Evolutionary conservation across 1,140 invertebrate species (phyloP), one percentile per base, ranked within the genome.

Genomic region (Aphaenogaster ashmeadi): DNA sequence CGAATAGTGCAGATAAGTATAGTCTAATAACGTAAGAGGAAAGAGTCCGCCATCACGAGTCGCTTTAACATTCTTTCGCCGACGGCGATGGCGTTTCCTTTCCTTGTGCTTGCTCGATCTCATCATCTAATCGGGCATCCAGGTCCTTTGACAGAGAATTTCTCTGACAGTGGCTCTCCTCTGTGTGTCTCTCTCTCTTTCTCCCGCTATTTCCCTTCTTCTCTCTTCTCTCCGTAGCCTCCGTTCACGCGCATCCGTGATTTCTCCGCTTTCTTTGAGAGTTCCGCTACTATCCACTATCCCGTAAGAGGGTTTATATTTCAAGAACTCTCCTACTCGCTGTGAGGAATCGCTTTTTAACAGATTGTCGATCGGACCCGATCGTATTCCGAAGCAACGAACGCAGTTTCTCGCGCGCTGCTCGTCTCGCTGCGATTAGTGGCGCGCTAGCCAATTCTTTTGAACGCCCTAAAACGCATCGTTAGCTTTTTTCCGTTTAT

Each of bases 261-360:
- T 56, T 27, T 85, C 62, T 62, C 58, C 50, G 64, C 77, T 83
- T 71, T 81, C 88, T 90, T 91, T 89, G 74, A 90, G 84, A 84
- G n/a, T 15, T 50, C 41, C 52, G 72, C 67, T 74, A 83, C 72
- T 78, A 66, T 79, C 56, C 62, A 47, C 21, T 41, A 67, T 75
- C 60, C 52, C 18, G 41, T 74, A 89, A 84, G 66, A 79, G 71
- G 85, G 78, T 89, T 89, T 89, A 87, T 89, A 87, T 90, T 90
- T 89, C 88, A 87, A 84, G 88, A 52, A 84, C 56, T 67, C 84
- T 91, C 38, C 50, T 77, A 67, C 41, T 69, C 84, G 83, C 58
- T 79, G 66, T 85, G 79, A 91, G 54, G 72, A 91, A 91, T 90
- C 89, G 85, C 72, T 90, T 90, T 91, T 88, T 90, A 89, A 84